Evolutionary conservation across 2,888 invertebrate genomes (phyloP), one percentile per base, ranked within the genome.

Genomic region (Plebejus melissa): DNA sequence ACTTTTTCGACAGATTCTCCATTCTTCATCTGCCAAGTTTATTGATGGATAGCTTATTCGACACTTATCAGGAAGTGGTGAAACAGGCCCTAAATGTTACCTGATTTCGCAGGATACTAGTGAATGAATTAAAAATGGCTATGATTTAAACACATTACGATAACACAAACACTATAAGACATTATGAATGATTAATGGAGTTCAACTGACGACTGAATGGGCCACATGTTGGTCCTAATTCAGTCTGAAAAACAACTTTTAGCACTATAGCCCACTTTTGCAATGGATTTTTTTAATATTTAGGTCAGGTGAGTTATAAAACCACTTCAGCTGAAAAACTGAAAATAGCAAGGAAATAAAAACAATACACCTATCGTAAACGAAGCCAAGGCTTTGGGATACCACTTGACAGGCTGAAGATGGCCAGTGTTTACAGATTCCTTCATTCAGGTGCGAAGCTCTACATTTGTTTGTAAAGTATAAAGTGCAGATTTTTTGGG

Each of bases 371-470:
- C 41, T 74, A 74, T 77, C 76, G 76, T 54, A 75, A 80, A 78
- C 76, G 76, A 71, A 78, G 79, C 77, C 79, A 81, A 81, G 79
- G 79, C 38, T 75, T 75, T 16, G 69, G 75, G 69, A 70, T 75
- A 58, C 69, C 70, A 70, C 75, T 75, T 70, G 75, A 75, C 58
- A 70, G 69, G 41, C 50, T 57, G 65, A 74, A 32, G 32, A 75
- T 69, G 7, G n/a, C 11, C 32, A 28, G 41, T 46, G 46, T 50
- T 46, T 70, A 70, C 70, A 22, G 22, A 70, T 70, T 70, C 38
- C 13, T 38, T 69, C 38, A 6, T 38, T 69, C 69, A 69, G n/a
- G 38, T 36, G 69, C 3, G n/a, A 16, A 69, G 16, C 69, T 38
- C 69, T 38, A 36, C 9, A 28, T 28, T 60, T 60, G 28, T 60